Evolutionary conservation across 2,888 invertebrate species (phyloP).

Genomic region (Octodonta nipae): DNA sequence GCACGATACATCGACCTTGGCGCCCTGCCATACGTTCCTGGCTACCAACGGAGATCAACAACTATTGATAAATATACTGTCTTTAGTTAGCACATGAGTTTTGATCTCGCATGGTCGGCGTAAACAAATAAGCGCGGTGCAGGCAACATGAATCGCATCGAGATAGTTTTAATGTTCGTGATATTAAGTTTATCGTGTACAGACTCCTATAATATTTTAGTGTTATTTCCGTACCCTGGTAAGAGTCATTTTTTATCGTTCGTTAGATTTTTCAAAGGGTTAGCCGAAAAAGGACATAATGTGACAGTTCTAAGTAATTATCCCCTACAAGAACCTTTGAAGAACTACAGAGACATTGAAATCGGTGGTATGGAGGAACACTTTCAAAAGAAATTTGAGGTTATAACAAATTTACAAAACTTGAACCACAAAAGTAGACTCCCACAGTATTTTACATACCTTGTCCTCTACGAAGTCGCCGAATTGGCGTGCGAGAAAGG

Average conservation of each 20-base stretch:
- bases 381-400: constrained; percentile 5
- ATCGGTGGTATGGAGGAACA: constrained; percentile 18
- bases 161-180: no score
- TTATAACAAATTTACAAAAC: constrained; percentile 6
- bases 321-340: constrained; percentile 35
- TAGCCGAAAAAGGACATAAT: constrained; percentile 50
- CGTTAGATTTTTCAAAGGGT: constrained; percentile 44
- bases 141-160: no score
- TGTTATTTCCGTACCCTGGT: constrained; percentile 51
- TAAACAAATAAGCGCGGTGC: no score
- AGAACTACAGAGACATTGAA: constrained; percentile 47
- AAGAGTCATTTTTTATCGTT: constrained; percentile 59
- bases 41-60: no score
- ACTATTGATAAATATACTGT: no score
- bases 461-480: constrained; percentile 6
- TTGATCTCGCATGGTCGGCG: no score
- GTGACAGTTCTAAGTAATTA: constrained; percentile 56
- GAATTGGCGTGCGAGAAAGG: constrained; percentile 10
- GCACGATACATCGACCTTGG: no score
- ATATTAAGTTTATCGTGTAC: no score
- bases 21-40: no score
- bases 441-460: constrained; percentile 7
- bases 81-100: no score
- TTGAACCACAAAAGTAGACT: constrained; percentile 6
- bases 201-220: no score